Evolutionary conservation across 2,888 invertebrate species (phyloP).

Genomic region (Euzophera pinguis): DNA sequence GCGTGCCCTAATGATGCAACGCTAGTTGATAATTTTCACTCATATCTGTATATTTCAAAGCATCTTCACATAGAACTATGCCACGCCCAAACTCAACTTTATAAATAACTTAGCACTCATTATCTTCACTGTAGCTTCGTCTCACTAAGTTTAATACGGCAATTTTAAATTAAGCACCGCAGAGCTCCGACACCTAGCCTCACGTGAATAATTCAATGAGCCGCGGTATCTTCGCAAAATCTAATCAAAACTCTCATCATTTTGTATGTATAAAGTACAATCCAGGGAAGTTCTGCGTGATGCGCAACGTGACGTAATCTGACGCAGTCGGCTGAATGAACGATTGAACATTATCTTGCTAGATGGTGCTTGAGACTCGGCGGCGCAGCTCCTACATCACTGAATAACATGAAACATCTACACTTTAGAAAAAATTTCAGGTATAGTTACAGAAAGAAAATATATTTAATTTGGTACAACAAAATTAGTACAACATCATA

Average conservation of each 20-base stretch:
- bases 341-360: constrained; percentile 10
- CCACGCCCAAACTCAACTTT: constrained; percentile 1
- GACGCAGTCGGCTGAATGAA: constrained; percentile 4
- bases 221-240: constrained; percentile 46
- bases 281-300: constrained; percentile 13
- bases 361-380: neutral
- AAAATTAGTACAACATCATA: too few species aligned
- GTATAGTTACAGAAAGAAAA: too few species aligned
- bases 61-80: neutral
- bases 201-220: constrained; percentile 58
- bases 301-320: constrained; percentile 11
- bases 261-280: constrained; percentile 35
- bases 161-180: constrained; percentile 47
- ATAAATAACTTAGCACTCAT: constrained; percentile 10
- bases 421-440: neutral
- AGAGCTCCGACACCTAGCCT: constrained; percentile 28
- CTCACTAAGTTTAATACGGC: constrained; percentile 39
- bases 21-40: too few species aligned
- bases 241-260: constrained; percentile 52
- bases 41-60: too few species aligned
- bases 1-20: too few species aligned
- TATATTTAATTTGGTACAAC: too few species aligned
- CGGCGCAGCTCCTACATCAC: constrained; percentile 1
- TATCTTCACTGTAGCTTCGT: constrained; percentile 31
- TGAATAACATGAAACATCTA: neutral